Evolutionary conservation across 2,888 invertebrate species (phyloP), one percentile per base, ranked within the genome.

Genomic region (Scrobipalpa atriplicella): DNA sequence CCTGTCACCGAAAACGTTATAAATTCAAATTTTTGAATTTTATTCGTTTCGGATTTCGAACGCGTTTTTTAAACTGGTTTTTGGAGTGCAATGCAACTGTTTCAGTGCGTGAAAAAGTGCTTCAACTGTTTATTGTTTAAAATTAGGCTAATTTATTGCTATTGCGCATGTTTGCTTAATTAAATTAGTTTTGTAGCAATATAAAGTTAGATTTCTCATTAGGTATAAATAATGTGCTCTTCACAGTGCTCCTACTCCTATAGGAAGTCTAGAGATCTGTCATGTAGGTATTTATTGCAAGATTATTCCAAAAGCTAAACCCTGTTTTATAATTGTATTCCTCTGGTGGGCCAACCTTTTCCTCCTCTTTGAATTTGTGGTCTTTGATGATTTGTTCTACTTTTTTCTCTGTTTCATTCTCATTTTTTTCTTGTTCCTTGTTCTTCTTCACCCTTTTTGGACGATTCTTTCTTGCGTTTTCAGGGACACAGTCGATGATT

Each of bases 1-100:
- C 78, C 77, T 72, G 64, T 75, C 71, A 68, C 71, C 71, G 71
- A 69, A 72, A 71, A 66, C 66, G 75, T 78, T 80, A 72, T 62
- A 67, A 72, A 69, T 69, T 72, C 16, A 43, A 64, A 62, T 18
- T 64, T 64, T 66, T 51, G 43, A 66, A 18, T 61, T 60, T 16
- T 18, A 52, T 38, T 38, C 16, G 8, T n/a, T n/a, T n/a, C 5
- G 3, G 41, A 41, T 43, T n/a, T 47, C 8, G 5, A 13, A 16
- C 10, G 16, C 7, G 47, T 47, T n/a, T 47, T 47, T 7, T n/a
- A 13, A 13, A 13, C 11, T 13, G n/a, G 36, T 13, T 36, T 29
- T 56, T 10, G 36, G 16, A 36, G 58, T 36, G 36, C n/a, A 29
- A 29, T 36, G 58, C 38, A n/a, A 9, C 18, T n/a, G 3, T 19